Evolutionary conservation across 2,113 vertebrate species (phyloP).

Genomic region (Argyrosomus japonicus): DNA sequence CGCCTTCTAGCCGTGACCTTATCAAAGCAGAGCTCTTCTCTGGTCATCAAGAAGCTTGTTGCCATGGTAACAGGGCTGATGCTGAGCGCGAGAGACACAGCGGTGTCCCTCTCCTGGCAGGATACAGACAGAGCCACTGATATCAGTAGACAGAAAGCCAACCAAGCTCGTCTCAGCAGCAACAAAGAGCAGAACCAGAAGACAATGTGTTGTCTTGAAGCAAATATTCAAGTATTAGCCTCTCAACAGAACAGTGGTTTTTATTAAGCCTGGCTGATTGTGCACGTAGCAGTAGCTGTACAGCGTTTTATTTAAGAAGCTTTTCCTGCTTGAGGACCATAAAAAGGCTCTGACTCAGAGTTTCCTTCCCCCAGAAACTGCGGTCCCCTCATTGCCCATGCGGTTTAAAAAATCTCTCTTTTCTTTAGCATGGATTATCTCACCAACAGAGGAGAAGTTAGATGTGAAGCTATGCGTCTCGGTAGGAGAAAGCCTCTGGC

Average conservation of each 20-base stretch:
- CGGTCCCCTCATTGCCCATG: conserved; percentile 1
- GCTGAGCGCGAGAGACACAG: conserved; percentile 38
- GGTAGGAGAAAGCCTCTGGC: conserved; percentile 39
- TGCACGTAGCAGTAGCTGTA: background rate
- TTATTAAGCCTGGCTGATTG: background rate
- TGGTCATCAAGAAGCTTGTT: conserved; percentile 57
- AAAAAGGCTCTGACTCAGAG: conserved; percentile 37
- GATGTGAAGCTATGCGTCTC: conserved; percentile 29
- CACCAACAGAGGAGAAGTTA: conserved; percentile 34
- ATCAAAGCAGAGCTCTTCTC: conserved; percentile 13
- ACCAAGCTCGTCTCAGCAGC: conserved; percentile 15
- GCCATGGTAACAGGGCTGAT: conserved; percentile 66
- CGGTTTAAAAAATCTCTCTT: conserved; percentile 16
- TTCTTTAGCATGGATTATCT: conserved; percentile 31
- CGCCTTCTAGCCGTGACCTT: background rate
- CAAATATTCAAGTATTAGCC: background rate
- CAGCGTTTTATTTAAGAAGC: background rate
- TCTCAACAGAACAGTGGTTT: background rate
- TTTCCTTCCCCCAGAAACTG: conserved; percentile 13
- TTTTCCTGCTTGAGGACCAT: background rate
- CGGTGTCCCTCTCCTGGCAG: conserved; percentile 13
- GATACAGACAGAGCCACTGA: conserved; percentile 17
- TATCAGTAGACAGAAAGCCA: conserved; percentile 31
- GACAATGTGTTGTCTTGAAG: background rate
- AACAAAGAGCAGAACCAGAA: conserved; percentile 3